Evolutionary conservation across 2,888 invertebrate species (phyloP).

Genomic region (Drosophila flavopinicola): DNA sequence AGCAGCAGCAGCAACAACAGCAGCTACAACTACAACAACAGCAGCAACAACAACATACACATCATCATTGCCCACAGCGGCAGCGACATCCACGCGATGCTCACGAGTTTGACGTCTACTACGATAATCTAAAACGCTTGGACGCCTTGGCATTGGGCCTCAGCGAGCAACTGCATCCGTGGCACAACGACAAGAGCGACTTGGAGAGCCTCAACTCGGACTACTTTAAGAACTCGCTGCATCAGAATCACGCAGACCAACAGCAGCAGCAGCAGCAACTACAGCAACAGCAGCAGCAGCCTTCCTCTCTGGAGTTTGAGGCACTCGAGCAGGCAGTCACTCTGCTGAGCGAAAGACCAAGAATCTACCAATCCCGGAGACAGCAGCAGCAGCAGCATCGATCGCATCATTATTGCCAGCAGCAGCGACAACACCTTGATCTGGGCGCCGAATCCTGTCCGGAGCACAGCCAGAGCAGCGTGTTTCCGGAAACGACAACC

Average conservation of each 20-base stretch:
- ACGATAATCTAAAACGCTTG: constrained; percentile 83
- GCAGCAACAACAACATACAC: constrained; percentile 30
- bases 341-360: constrained; percentile 74
- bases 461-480: constrained; percentile 83
- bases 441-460: constrained; percentile 79
- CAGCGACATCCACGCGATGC: constrained; percentile 54
- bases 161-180: constrained; percentile 80
- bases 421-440: constrained; percentile 48
- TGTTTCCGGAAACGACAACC: constrained; percentile 83
- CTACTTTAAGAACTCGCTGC: constrained; percentile 84
- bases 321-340: constrained; percentile 72
- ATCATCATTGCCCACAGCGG: constrained; percentile 36
- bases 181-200: constrained; percentile 84
- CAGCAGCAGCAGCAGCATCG: constrained; percentile 58
- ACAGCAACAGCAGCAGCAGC: constrained; percentile 39
- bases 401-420: constrained; percentile 35
- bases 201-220: constrained; percentile 84
- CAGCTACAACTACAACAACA: constrained; percentile 36
- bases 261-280: constrained; percentile 55
- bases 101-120: constrained; percentile 83
- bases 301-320: constrained; percentile 72
- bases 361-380: constrained; percentile 80
- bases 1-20: constrained; percentile 31
- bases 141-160: constrained; percentile 79
- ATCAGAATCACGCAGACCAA: constrained; percentile 77